Conservation (phyloP, 1,140 invertebrate species). For the Cataglyphis hispanica region DNA sequence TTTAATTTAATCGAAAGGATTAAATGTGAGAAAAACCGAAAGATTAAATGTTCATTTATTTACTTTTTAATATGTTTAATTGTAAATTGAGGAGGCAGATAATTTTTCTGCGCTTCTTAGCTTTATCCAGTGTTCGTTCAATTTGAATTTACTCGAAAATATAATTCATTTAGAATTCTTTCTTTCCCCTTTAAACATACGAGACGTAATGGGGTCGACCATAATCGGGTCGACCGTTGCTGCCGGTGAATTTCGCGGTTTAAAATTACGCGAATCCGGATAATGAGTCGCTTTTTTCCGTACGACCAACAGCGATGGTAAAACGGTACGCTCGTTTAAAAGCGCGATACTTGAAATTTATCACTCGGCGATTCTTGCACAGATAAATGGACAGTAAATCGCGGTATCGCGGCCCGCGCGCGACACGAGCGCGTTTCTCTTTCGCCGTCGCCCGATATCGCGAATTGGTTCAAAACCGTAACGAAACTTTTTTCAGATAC, state of each 20-base stretch:
- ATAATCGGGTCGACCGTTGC: conserved; percentile 20
- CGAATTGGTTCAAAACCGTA: conserved; percentile 61
- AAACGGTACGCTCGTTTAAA: conserved; percentile 62
- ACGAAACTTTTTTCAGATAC: conserved; percentile 44
- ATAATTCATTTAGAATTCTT: conserved; percentile 44
- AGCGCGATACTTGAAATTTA: conserved; percentile 62
- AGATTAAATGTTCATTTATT: not conserved
- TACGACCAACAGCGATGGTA: conserved; percentile 4
- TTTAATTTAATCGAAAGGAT: not conserved
- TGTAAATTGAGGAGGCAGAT: not conserved
- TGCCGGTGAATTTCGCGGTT: conserved; percentile 29
- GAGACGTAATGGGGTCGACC: conserved; percentile 11
- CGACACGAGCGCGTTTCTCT: conserved; percentile 54
- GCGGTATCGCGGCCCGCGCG: conserved; percentile 60
- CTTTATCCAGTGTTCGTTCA: conserved; percentile 21
- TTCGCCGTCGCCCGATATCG: conserved; percentile 52
- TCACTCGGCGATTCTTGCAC: conserved; percentile 60
- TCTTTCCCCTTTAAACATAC: not conserved
- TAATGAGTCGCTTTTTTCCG: conserved; percentile 41
- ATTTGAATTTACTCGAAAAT: conserved; percentile 17
- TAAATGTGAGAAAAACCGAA: not conserved
- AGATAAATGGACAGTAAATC: conserved; percentile 71
- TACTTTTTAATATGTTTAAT: conserved; percentile 1
- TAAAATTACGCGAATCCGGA: conserved; percentile 34
- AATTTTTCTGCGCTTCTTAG: conserved; percentile 19